phyloP scores from a whole-genome alignment of 2,888 invertebrate species.

The Aquatica leii region DNA sequence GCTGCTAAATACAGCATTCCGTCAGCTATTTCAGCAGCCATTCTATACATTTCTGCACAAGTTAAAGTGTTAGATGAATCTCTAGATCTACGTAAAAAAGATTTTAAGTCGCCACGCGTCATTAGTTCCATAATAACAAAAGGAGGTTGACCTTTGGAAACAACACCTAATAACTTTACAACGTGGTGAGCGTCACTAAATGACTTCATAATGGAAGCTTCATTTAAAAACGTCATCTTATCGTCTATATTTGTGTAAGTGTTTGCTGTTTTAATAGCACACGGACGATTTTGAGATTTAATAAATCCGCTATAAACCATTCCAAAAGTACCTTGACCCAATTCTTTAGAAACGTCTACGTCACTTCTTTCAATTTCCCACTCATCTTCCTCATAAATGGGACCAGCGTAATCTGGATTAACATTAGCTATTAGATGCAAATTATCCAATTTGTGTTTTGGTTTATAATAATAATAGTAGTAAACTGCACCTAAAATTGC shows the following conservation, averaged over 20 bases:
- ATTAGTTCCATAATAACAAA: conserved; percentile 83
- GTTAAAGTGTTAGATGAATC: conserved; percentile 63
- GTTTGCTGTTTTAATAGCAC: conserved; percentile 72
- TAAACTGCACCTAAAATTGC: conserved; percentile 35
- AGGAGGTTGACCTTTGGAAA: conserved; percentile 72
- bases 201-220: conserved; percentile 77
- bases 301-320: conserved; percentile 72
- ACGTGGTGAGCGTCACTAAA: conserved; percentile 72
- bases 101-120: conserved; percentile 76
- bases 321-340: conserved; percentile 80
- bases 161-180: conserved; percentile 73
- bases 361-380: conserved; percentile 75
- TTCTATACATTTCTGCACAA: conserved; percentile 69
- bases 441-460: conserved; percentile 52
- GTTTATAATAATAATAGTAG: conserved; percentile 51
- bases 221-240: conserved; percentile 71
- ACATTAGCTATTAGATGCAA: conserved; percentile 64
- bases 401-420: conserved; percentile 72
- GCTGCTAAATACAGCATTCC: conserved; percentile 81
- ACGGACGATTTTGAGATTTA: conserved; percentile 58
- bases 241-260: conserved; percentile 66
- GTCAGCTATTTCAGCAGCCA: conserved; percentile 77
- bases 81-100: conserved; percentile 68
- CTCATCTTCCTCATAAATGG: conserved; percentile 70
- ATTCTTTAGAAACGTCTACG: conserved; percentile 62